Base-by-base conservation (phyloP, 2,888 invertebrate species). In the Scaptomyza polygonia region DNA sequence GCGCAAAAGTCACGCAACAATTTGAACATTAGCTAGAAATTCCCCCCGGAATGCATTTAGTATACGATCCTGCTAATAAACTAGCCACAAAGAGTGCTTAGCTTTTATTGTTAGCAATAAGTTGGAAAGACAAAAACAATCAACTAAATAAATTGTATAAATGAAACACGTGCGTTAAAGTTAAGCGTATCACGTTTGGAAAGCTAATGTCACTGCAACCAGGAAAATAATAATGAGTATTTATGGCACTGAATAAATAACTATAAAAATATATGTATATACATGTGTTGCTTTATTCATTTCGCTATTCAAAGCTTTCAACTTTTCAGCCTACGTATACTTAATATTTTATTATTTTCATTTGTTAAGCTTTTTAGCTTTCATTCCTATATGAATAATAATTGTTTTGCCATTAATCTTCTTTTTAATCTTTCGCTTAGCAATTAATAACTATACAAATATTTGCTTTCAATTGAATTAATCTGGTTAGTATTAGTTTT, bases 401-500 rank as follows among this genome's bases (percentile, higher is more conserved):
- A 12, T 32, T 32, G 0, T n/a, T n/a, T n/a, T 30, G 3, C 2
- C 30, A 9, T 6, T n/a, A 6, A n/a, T 34, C 34, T 34, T 34
- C 5, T 14, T 36, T 14, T 14, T 36, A n/a, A 1, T n/a, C 34
- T 36, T 36, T n/a, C 14, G 14, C 34, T n/a, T n/a, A n/a, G n/a
- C n/a, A n/a, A n/a, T n/a, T n/a, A n/a, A n/a, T n/a, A n/a, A n/a
- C n/a, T n/a, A n/a, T n/a, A n/a, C n/a, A n/a, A n/a, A n/a, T n/a
- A n/a, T 14, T 12, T 4, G 1, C 11, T 12, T 12, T n/a, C 5
- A 34, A 65, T 18, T 48, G 47, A 34, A 65, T 18, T 48, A 45
- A 85, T 82, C 76, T 79, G 72, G 55, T 76, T 82, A 80, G 82
- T 80, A 81, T 84, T n/a, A 36, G 21, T 12, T 36, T 55, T 39